Conservation (phyloP, 2,888 invertebrate genomes). For the Tanypteryx hageni region DNA sequence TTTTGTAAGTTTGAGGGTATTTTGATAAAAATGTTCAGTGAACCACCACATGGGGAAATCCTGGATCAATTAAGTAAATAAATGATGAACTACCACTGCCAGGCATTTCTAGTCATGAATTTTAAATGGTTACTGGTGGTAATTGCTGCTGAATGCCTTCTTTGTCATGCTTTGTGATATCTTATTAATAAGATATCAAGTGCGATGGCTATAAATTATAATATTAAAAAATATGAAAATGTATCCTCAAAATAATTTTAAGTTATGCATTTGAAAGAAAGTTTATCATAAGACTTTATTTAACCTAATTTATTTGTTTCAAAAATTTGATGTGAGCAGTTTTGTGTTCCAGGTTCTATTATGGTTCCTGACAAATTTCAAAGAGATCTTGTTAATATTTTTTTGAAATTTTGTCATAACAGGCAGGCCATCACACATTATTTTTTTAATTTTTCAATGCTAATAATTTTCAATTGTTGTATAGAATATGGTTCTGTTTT, state of each 20-base stretch:
- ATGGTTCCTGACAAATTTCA: too few species aligned
- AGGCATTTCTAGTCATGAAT: not conserved
- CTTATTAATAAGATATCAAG: not conserved
- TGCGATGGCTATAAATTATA: not conserved
- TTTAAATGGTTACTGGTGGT: not conserved
- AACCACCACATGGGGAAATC: not conserved
- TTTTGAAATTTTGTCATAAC: too few species aligned
- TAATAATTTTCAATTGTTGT: too few species aligned
- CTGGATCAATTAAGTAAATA: not conserved
- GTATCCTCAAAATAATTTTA: not conserved
- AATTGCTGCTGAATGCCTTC: not conserved
- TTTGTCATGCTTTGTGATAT: not conserved
- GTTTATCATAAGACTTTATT: not conserved
- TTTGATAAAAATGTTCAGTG: conserved; percentile 38
- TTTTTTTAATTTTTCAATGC: too few species aligned
- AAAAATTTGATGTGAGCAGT: too few species aligned
- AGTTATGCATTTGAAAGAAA: not conserved
- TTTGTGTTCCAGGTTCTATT: too few species aligned
- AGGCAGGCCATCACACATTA: too few species aligned
- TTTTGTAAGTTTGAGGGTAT: conserved; percentile 27
- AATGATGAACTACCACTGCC: conserved; percentile 28
- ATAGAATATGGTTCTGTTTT: too few species aligned
- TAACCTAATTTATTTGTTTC: too few species aligned
- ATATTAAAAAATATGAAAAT: not conserved
- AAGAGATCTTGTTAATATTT: too few species aligned